Base-by-base conservation (phyloP, 2,888 invertebrate species). In the Pyrgus malvae region DNA sequence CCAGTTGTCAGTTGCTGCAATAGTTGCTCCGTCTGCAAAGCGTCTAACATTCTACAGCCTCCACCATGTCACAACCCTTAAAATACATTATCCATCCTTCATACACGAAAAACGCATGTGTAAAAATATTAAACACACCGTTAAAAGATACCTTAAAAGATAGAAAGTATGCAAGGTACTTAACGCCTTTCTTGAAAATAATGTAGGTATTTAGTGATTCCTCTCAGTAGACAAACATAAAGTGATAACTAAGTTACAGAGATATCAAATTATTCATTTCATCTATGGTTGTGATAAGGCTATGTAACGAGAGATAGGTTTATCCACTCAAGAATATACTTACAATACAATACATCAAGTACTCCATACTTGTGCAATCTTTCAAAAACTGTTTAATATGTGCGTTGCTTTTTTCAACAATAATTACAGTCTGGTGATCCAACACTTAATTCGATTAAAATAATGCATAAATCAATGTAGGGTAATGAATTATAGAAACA, bases 371-470 rank as follows among this genome's bases (percentile, higher is more conserved):
- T 42, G 29, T 42, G 29, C 42, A 42, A 29, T 29, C 9, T 17
- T 42, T 29, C 42, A 27, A 42, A n/a, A 17, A 42, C n/a, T n/a
- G n/a, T 29, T 29, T 2, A 27, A 42, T 8, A n/a, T 42, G 42
- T 42, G 42, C 42, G 42, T 42, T 41, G 5, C 12, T 7, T 40
- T 19, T 23, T 12, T 7, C 35, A 8, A 31, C 6, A 4, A 31
- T 31, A 7, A 12, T 31, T 12, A 12, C 2, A 31, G 12, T 21
- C 21, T 4, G 21, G 6, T 21, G 6, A 21, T 21, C 21, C 3
- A 21, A 21, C 21, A 21, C n/a, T n/a, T n/a, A n/a, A n/a, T n/a
- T n/a, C n/a, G n/a, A n/a, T n/a, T n/a, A n/a, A n/a, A n/a, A n/a
- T n/a, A n/a, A n/a, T n/a, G n/a, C n/a, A n/a, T n/a, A n/a, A n/a